A percentile compares a stretch with the other conserved stretches of the same genome.
Evolutionary conservation across 2,113 vertebrate genomes (phyloP).

Genomic region (Halcyon senegalensis): DNA sequence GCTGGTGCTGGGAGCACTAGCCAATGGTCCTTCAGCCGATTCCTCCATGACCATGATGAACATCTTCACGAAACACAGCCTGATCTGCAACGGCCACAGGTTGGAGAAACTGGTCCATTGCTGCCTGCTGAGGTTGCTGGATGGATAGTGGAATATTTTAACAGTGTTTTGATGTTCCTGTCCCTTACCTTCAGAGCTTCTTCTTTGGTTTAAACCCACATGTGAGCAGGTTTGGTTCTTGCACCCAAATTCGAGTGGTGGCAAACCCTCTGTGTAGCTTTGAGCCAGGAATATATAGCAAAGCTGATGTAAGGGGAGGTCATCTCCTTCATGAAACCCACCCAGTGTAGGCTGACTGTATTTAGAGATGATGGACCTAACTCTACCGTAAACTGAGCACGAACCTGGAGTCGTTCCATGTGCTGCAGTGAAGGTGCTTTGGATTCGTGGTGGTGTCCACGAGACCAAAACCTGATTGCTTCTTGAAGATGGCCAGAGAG

Average conservation of each 20-base stretch:
- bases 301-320: background rate
- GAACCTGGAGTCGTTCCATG: rapidly evolving
- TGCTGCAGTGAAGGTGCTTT: background rate
- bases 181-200: rapidly evolving
- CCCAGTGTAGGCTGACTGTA: background rate
- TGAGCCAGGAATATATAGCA: background rate
- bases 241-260: rapidly evolving
- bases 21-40: background rate
- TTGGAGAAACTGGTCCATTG: background rate
- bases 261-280: background rate
- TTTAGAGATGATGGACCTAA: background rate
- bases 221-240: background rate
- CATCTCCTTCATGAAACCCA: background rate
- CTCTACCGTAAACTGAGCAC: background rate
- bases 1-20: background rate
- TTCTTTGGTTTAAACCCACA: background rate
- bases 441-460: background rate
- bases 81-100: background rate
- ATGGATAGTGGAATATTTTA: rapidly evolving
- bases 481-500: background rate
- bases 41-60: background rate
- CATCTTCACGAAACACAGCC: background rate
- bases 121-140: background rate
- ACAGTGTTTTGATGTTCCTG: rapidly evolving
- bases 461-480: background rate